A percentile compares a stretch with the other conserved stretches of the same genome.
phyloP scores from a whole-genome alignment of 2,888 invertebrate genomes.

The Anticlea derivata region DNA sequence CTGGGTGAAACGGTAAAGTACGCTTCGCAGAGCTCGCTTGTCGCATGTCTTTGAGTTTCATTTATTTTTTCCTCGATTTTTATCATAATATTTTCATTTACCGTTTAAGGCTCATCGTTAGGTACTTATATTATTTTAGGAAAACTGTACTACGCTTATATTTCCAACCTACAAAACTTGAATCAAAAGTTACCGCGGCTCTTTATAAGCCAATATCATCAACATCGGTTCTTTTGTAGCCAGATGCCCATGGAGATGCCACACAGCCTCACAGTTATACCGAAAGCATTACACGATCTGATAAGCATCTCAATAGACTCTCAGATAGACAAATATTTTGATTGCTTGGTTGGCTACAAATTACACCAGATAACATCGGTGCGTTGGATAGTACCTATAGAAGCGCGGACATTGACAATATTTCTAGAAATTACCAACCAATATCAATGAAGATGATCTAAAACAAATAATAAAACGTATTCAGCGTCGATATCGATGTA shows the following conservation, averaged over 20 bases:
- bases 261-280: slow-evolving; percentile 43
- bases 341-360: slow-evolving; percentile 66
- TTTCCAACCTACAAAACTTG: no score
- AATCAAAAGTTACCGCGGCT: not conserved
- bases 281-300: slow-evolving; percentile 59
- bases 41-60: no score
- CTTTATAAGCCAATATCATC: not conserved
- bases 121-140: no score
- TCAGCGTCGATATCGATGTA: not conserved
- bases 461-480: slow-evolving; percentile 15
- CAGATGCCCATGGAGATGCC: slow-evolving; percentile 21
- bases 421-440: slow-evolving; percentile 22
- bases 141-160: no score
- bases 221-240: slow-evolving; percentile 17
- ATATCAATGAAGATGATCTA: slow-evolving; percentile 7
- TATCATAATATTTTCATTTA: no score
- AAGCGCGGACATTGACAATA: slow-evolving; percentile 25
- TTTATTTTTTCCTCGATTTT: no score
- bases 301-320: slow-evolving; percentile 61
- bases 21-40: no score
- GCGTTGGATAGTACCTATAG: not conserved
- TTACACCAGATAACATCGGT: slow-evolving; percentile 63
- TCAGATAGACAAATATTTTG: slow-evolving; percentile 73
- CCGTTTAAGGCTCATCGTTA: no score
- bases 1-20: no score